Evolutionary conservation across 2,888 invertebrate genomes (phyloP).

Genomic region (Geotrupes spiniger): DNA sequence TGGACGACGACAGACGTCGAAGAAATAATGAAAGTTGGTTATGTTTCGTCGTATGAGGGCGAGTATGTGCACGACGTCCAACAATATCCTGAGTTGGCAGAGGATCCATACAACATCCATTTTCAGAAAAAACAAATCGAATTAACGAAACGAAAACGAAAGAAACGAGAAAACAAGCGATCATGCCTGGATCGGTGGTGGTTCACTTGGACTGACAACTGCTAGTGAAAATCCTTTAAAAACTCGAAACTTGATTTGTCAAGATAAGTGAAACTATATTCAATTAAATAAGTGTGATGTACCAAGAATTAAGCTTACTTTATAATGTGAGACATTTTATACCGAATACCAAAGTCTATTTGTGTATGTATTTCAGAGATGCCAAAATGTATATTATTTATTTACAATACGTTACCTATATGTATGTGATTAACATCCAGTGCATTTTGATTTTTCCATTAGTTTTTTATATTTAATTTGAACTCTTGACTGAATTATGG

Average conservation of each 20-base stretch:
- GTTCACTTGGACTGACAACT: slow-evolving; percentile 50
- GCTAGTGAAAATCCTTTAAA: slow-evolving; percentile 40
- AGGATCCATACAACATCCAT: slow-evolving; percentile 92
- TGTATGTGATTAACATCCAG: slow-evolving; percentile 49
- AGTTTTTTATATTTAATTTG: slow-evolving; percentile 22
- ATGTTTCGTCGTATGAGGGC: slow-evolving; percentile 82
- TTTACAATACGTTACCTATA: slow-evolving; percentile 52
- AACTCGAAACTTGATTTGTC: slow-evolving; percentile 20
- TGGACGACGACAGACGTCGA: slow-evolving; percentile 88
- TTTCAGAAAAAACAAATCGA: slow-evolving; percentile 80
- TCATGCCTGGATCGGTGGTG: slow-evolving; percentile 45
- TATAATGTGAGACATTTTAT: slow-evolving; percentile 51
- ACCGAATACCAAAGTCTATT: slow-evolving; percentile 64
- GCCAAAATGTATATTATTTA: slow-evolving; percentile 56
- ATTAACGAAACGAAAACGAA: slow-evolving; percentile 68
- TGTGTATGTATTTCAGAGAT: slow-evolving; percentile 62
- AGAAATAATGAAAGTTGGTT: slow-evolving; percentile 82
- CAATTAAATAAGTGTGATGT: slow-evolving; percentile 53
- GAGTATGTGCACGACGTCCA: slow-evolving; percentile 90
- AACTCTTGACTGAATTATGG: slow-evolving; percentile 44
- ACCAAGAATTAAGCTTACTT: slow-evolving; percentile 48
- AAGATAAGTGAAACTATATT: slow-evolving; percentile 40
- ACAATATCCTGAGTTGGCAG: slow-evolving; percentile 88
- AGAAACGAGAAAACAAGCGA: slow-evolving; percentile 60
- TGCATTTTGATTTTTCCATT: slow-evolving; percentile 25